phyloP scores from a whole-genome alignment of 2,113 vertebrate species.

The Otis tarda region DNA sequence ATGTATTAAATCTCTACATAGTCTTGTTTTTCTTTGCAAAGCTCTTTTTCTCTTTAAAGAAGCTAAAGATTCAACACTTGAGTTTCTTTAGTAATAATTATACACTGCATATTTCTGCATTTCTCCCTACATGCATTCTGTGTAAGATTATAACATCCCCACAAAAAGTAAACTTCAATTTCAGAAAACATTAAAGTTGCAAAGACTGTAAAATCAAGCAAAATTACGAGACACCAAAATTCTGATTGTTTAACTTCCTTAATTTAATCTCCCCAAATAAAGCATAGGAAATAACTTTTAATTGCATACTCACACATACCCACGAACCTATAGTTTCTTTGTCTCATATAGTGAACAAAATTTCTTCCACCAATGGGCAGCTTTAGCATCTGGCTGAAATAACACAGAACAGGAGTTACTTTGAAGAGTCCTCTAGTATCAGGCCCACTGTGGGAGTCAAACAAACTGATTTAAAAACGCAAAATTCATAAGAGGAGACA shows the following conservation, averaged over 20 bases:
- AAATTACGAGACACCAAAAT: not conserved
- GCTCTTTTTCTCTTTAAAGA: slow-evolving; percentile 33
- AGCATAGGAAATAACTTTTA: not conserved
- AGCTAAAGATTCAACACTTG: not conserved
- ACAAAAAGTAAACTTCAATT: not conserved
- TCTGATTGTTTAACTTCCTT: not conserved
- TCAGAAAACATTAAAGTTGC: not conserved
- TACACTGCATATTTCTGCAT: not conserved
- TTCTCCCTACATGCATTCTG: not conserved
- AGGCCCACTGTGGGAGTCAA: not conserved
- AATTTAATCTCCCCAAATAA: not conserved
- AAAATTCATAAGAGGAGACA: not conserved
- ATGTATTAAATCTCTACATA: slow-evolving; percentile 63
- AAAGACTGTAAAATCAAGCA: not conserved
- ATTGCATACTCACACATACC: not conserved
- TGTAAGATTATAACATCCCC: not conserved
- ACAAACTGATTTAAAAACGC: not conserved
- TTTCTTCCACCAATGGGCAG: not conserved
- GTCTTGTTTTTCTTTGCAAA: slow-evolving; percentile 55
- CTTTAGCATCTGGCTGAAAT: not conserved
- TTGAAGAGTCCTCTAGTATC: not conserved
- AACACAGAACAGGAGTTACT: not conserved
- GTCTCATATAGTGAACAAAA: not conserved
- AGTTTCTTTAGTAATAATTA: slow-evolving; percentile 2
- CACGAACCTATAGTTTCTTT: not conserved